Percentiles rank a stretch among this genome's conserved stretches.
phyloP scores from a whole-genome alignment of 2,113 vertebrate species.

The Paralichthys olivaceus region DNA sequence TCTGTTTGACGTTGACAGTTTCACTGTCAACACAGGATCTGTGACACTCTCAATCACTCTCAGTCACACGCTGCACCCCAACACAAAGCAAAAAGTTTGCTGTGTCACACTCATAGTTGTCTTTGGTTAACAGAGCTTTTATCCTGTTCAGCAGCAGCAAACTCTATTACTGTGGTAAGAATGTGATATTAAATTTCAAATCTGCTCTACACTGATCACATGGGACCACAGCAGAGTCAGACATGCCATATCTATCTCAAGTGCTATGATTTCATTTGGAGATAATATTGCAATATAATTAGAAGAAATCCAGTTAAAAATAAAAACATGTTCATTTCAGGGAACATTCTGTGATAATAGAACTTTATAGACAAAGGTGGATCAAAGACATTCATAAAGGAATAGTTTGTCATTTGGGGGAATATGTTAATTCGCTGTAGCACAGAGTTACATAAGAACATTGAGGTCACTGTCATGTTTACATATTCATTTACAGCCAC shows the following conservation, averaged over 20 bases:
- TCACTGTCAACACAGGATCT: constrained; percentile 13
- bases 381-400: neutral
- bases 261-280: neutral
- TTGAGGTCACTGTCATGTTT: too few relatives aligned
- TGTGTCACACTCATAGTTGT: neutral
- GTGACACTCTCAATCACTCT: neutral
- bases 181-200: too few relatives aligned
- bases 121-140: neutral
- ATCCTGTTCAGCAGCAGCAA: neutral
- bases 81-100: neutral
- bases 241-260: neutral
- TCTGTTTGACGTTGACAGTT: constrained; percentile 8
- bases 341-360: neutral
- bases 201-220: neutral
- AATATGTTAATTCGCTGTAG: neutral
- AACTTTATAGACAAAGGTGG: neutral
- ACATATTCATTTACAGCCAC: too few relatives aligned
- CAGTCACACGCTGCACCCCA: neutral
- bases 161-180: neutral
- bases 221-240: neutral
- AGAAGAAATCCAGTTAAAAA: neutral
- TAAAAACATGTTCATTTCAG: neutral
- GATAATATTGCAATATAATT: neutral
- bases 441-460: too few relatives aligned
- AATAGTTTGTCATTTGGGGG: neutral